Percentiles rank a stretch among this genome's conserved stretches.
Evolutionary conservation across 2,113 vertebrate genomes (phyloP).

Genomic region (Megaceryle torquata): DNA sequence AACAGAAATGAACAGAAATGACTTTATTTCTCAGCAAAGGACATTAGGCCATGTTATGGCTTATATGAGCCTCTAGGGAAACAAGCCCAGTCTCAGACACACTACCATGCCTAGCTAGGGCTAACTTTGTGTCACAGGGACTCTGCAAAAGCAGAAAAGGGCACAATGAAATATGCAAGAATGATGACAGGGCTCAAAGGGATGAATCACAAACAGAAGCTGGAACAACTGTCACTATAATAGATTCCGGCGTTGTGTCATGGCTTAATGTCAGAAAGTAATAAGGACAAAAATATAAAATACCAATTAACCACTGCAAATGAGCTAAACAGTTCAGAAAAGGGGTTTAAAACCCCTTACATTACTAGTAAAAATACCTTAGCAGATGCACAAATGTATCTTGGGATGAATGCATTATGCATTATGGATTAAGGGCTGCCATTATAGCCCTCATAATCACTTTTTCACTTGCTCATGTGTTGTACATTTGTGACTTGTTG

Average conservation of each 20-base stretch:
- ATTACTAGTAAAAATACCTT: constrained; percentile 20
- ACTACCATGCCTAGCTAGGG: not conserved
- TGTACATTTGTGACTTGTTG: constrained; percentile 28
- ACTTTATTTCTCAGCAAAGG: not conserved
- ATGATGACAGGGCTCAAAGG: not conserved
- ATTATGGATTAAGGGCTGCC: constrained; percentile 17
- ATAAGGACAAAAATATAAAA: constrained; percentile 49
- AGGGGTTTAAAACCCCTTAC: not conserved
- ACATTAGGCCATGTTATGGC: not conserved
- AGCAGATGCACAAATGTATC: constrained; percentile 47
- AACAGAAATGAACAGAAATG: constrained; percentile 6
- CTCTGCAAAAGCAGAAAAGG: not conserved
- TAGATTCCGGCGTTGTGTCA: not conserved
- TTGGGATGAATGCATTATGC: constrained; percentile 25
- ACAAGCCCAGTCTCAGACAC: not conserved
- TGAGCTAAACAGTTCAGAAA: constrained; percentile 20
- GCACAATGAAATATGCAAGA: not conserved
- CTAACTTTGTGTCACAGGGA: not conserved
- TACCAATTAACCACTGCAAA: constrained; percentile 31
- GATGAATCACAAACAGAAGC: not conserved
- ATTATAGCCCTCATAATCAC: constrained; percentile 31
- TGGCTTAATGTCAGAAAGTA: not conserved
- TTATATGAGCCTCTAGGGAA: not conserved
- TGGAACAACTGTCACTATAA: not conserved
- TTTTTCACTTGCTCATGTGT: constrained; percentile 37